Evolutionary conservation across 2,888 invertebrate genomes (phyloP), one percentile per base, ranked within the genome.

Genomic region (Heliconius ethilla): DNA sequence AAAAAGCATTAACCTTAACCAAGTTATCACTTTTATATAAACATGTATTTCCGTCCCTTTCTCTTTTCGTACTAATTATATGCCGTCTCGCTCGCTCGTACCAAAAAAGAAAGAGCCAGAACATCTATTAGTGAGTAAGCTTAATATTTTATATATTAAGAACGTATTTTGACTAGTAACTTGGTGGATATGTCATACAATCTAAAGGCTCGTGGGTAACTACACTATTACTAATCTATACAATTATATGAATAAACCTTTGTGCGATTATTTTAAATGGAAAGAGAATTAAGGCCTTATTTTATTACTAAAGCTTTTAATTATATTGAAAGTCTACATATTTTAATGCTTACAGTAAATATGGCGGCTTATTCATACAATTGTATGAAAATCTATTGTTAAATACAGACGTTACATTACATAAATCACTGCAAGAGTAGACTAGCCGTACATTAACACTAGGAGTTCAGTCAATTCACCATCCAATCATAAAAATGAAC

Each of bases 391-490:
- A 15, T 33, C 63, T 74, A 74, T 74, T 74, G 63, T 63, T 74
- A 74, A 74, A 74, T 74, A 74, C 63, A 59, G 63, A 72, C 70
- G 65, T 74, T 65, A 74, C 63, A 74, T 82, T 75, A 79, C 63
- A 75, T 63, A 77, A 80, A 82, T 83, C 80, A 82, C 84, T 85
- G 83, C 77, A 85, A 87, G 66, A 87, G 87, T 88, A 88, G 91
- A 92, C 92, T 92, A 92, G 91, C 89, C 82, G 85, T 81, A 86
- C 85, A 86, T 86, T 85, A 88, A 90, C 85, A 88, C 92, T 90
- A 89, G 86, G 79, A 89, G 51, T 87, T 93, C 92, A 93, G 92
- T 92, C 91, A 87, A 86, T 84, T 89, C 87, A 87, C 87, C 86
- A 86, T 85, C 74, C 74, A 77, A 67, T 67, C 67, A 67, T 77